Evolutionary conservation across 2,113 vertebrate genomes (phyloP).

Genomic region (Alces alces): DNA sequence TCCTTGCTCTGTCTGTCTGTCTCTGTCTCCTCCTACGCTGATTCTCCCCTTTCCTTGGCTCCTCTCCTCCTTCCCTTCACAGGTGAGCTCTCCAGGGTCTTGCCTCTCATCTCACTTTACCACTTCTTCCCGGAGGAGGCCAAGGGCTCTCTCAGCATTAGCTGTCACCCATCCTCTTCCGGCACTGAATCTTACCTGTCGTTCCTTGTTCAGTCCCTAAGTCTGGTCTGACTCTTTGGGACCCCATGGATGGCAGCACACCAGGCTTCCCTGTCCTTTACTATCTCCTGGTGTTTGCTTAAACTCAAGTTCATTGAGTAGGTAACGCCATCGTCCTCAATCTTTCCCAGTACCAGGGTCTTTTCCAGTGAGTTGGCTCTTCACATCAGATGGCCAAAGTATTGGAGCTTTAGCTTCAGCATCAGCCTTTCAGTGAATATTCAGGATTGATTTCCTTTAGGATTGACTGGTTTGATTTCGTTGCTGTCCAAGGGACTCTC

Average conservation of each 20-base stretch:
- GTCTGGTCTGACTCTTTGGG: background rate
- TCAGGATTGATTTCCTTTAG: background rate
- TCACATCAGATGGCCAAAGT: background rate
- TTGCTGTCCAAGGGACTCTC: background rate
- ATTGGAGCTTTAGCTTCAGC: background rate
- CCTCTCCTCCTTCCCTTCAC: background rate
- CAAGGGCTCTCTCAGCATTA: accelerated
- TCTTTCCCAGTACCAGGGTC: background rate
- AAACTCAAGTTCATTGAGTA: background rate
- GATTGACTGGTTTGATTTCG: background rate
- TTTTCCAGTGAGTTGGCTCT: background rate
- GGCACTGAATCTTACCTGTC: background rate
- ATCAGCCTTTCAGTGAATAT: background rate
- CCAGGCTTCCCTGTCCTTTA: background rate
- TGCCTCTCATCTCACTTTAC: background rate
- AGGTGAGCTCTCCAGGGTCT: background rate
- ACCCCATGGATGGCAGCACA: background rate
- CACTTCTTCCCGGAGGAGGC: background rate
- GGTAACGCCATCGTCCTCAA: background rate
- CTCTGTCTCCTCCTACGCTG: background rate
- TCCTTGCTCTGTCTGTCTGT: background rate
- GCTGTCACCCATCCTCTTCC: background rate
- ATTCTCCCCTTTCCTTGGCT: background rate
- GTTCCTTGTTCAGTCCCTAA: background rate
- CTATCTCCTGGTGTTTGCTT: background rate